These are phyloP conservation scores for Leptopilina syphax DNA, from an alignment of 2,888 invertebrate species.

Conservation along the genomic window DNA sequence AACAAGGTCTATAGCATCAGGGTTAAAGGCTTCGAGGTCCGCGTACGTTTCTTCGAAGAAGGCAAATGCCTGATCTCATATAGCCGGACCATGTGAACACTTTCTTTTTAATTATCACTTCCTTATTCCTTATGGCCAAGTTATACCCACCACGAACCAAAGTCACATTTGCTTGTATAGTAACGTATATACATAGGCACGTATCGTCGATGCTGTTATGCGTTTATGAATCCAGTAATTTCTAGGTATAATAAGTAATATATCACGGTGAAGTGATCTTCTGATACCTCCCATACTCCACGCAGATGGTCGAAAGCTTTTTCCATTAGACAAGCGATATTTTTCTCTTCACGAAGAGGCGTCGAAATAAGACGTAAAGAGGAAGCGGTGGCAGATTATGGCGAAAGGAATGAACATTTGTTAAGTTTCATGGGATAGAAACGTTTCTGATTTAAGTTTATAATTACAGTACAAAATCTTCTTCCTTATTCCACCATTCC, in stretches of 20 bases:
- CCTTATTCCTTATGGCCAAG: slow-evolving; percentile 58
- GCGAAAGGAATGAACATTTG: slow-evolving; percentile 31
- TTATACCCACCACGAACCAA: slow-evolving; percentile 39
- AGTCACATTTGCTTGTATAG: slow-evolving; percentile 42
- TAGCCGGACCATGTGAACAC: slow-evolving; percentile 51
- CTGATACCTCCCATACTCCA: slow-evolving; percentile 29
- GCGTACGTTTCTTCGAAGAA: slow-evolving; percentile 23
- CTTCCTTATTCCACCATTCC: slow-evolving; percentile 19
- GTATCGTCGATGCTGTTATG: slow-evolving; percentile 53
- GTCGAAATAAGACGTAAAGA: slow-evolving; percentile 40
- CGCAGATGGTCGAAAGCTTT: slow-evolving; percentile 30
- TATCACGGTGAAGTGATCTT: slow-evolving; percentile 47
- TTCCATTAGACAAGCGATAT: slow-evolving; percentile 39
- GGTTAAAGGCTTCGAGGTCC: slow-evolving; percentile 30
- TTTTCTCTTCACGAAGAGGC: slow-evolving; percentile 22
- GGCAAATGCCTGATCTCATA: slow-evolving; percentile 54
- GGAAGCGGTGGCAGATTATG: slow-evolving; percentile 38
- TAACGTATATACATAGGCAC: slow-evolving; percentile 24
- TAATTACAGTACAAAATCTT: slow-evolving; percentile 14
- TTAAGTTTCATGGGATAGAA: slow-evolving; percentile 18
- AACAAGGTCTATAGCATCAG: slow-evolving; percentile 21
- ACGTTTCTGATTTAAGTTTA: slow-evolving; percentile 38
- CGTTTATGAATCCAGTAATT: slow-evolving; percentile 62
- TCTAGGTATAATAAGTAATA: slow-evolving; percentile 63
- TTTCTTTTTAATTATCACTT: slow-evolving; percentile 64